A percentile compares a stretch with the other conserved stretches of the same genome.
phyloP scores from a whole-genome alignment of 2,888 invertebrate species.

The Andrena minutula region DNA sequence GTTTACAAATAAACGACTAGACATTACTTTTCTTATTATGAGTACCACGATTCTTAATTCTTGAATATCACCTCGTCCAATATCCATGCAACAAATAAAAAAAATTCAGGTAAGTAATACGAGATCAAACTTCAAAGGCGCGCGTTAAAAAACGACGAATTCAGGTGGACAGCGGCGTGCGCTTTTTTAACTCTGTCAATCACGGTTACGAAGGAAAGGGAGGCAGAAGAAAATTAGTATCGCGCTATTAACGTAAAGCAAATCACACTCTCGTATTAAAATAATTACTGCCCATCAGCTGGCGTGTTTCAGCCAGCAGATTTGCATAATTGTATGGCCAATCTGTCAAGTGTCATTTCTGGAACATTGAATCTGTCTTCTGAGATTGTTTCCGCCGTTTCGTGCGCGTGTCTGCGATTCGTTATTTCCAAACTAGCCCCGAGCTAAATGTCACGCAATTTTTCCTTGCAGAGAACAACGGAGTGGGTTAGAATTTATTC shows the following conservation, averaged over 20 bases:
- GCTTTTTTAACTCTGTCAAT: conserved; percentile 20
- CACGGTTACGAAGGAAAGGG: background rate
- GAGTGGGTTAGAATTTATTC: background rate
- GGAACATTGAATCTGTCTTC: conserved; percentile 37
- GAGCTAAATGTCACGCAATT: background rate
- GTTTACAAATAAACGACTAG: no score
- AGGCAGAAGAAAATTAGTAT: background rate
- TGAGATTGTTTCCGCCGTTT: conserved; percentile 17
- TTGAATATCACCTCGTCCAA: no score
- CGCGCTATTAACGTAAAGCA: conserved; percentile 9
- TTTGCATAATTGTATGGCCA: conserved; percentile 61
- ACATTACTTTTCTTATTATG: no score
- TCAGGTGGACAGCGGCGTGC: background rate
- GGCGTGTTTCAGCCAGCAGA: conserved; percentile 30
- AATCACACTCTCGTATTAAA: conserved; percentile 38
- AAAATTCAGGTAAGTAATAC: background rate
- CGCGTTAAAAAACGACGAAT: background rate
- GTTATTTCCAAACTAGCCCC: background rate
- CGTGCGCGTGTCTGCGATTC: conserved; percentile 8
- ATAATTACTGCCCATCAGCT: conserved; percentile 48
- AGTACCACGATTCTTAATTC: no score
- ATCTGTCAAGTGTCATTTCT: conserved; percentile 56
- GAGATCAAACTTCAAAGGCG: background rate
- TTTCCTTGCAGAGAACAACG: background rate
- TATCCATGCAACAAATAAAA: no score